These are phyloP conservation scores for Opisthograptis luteolata DNA, from an alignment of 2,888 invertebrate genomes.

Conservation along the genomic window DNA sequence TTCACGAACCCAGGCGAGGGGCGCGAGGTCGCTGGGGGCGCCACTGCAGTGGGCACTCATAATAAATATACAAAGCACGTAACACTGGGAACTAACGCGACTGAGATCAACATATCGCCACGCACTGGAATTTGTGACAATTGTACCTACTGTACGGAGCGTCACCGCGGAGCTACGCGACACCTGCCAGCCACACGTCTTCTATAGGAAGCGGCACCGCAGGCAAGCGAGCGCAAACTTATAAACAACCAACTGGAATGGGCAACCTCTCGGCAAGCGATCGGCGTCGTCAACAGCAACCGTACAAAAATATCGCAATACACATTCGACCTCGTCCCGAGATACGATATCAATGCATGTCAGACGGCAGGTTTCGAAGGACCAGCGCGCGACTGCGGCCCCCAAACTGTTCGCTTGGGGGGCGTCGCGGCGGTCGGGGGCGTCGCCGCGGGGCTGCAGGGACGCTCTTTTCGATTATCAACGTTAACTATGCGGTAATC, in stretches of 20 bases:
- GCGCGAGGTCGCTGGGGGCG: no score
- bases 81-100: slow-evolving; percentile 54
- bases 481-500: slow-evolving; percentile 3
- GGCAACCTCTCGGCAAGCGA: slow-evolving; percentile 20
- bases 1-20: no score
- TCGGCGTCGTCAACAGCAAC: slow-evolving; percentile 25
- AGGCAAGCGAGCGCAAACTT: slow-evolving; percentile 7
- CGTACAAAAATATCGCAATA: slow-evolving; percentile 37
- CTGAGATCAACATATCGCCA: slow-evolving; percentile 58
- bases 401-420: slow-evolving; percentile 18
- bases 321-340: slow-evolving; percentile 3
- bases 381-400: slow-evolving; percentile 4
- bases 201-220: slow-evolving; percentile 5
- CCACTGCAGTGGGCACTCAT: no score
- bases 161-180: background rate
- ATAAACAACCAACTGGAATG: slow-evolving; percentile 9
- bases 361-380: background rate
- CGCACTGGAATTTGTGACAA: slow-evolving; percentile 56
- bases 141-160: no score
- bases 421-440: no score
- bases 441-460: no score
- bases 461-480: background rate
- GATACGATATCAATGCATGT: no score
- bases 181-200: background rate
- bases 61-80: slow-evolving; percentile 32